These are phyloP conservation scores for Drosophila nasuta DNA, from an alignment of 1,140 invertebrate genomes.

Conservation along the genomic window DNA sequence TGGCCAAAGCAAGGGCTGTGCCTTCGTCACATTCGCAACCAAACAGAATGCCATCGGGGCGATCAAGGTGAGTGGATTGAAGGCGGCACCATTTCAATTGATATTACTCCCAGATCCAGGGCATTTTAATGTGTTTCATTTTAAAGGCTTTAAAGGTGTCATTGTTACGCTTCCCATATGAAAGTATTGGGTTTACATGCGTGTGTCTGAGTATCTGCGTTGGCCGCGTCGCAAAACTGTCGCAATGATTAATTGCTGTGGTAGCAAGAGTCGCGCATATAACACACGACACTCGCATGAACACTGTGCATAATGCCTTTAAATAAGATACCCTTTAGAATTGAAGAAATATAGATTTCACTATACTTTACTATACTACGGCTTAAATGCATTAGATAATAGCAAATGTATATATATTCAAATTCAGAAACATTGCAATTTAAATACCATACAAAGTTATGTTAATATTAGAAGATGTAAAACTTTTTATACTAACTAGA, in stretches of 20 bases:
- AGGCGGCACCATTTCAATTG: background rate
- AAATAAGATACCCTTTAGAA: conserved; percentile 25
- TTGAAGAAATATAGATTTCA: background rate
- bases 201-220: conserved; percentile 30
- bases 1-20: conserved; percentile 98
- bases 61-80: conserved; percentile 89
- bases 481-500: too few relatives aligned
- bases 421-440: too few relatives aligned
- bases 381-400: too few relatives aligned
- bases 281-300: conserved; percentile 57
- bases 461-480: too few relatives aligned
- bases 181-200: background rate
- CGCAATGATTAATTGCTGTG: conserved; percentile 80
- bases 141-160: conserved; percentile 44
- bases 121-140: conserved; percentile 40
- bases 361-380: too few relatives aligned
- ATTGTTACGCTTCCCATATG: conserved; percentile 35
- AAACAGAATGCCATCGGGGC: conserved; percentile 98
- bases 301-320: background rate
- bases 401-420: too few relatives aligned
- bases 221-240: conserved; percentile 69
- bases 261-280: conserved; percentile 80
- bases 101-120: conserved; percentile 7
- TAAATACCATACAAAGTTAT: too few relatives aligned
- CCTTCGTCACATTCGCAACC: conserved; percentile 98